phyloP scores from a whole-genome alignment of 2,113 vertebrate genomes.

The Callithrix jacchus region DNA sequence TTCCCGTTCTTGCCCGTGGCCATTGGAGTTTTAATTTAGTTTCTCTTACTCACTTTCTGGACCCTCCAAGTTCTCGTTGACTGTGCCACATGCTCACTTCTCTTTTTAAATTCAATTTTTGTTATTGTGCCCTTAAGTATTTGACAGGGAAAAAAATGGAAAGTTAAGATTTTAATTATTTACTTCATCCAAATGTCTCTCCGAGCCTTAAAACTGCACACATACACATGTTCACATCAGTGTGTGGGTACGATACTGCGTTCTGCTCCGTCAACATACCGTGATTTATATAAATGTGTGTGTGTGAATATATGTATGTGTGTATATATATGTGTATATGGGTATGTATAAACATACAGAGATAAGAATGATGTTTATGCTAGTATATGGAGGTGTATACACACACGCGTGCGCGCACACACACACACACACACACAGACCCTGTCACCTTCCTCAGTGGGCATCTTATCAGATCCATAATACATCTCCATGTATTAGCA shows the following conservation, averaged over 20 bases:
- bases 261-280: neutral
- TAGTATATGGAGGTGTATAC: neutral
- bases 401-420: no score
- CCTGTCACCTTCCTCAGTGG: no score
- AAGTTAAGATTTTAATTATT: neutral
- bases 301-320: neutral
- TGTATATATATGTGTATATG: neutral
- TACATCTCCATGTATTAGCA: neutral
- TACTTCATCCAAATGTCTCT: neutral
- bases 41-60: neutral
- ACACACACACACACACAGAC: no score
- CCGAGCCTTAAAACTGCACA: neutral
- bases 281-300: neutral
- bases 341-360: no score
- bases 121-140: neutral
- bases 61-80: neutral
- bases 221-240: neutral
- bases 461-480: neutral
- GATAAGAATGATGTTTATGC: neutral
- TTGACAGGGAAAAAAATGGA: neutral
- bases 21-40: neutral
- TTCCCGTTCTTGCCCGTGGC: no score
- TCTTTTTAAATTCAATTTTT: neutral
- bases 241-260: rapidly evolving
- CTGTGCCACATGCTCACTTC: neutral